A percentile compares a stretch with the other conserved stretches of the same genome.
Evolutionary conservation across 1,140 invertebrate species (phyloP).

Genomic region (Cylas formicarius): DNA sequence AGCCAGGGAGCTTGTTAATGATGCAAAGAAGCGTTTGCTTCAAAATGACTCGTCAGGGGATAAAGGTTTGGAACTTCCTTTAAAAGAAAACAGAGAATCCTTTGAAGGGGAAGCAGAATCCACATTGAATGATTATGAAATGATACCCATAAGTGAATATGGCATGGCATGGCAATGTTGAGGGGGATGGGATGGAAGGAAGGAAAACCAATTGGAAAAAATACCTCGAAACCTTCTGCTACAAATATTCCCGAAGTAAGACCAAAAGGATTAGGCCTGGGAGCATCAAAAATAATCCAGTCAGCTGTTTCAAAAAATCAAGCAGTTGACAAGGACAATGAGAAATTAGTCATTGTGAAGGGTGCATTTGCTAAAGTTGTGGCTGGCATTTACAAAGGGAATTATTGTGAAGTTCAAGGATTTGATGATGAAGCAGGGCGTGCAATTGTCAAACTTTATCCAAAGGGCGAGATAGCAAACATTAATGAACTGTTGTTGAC

Average conservation of each 20-base stretch:
- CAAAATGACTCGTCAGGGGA: constrained; percentile 12
- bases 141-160: constrained; percentile 79
- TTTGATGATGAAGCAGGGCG: constrained; percentile 79
- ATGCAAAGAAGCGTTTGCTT: constrained; percentile 37
- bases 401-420: constrained; percentile 76
- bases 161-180: constrained; percentile 86
- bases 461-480: constrained; percentile 60
- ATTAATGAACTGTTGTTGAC: constrained; percentile 71
- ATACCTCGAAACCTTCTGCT: constrained; percentile 47
- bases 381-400: constrained; percentile 62
- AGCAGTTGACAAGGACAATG: constrained; percentile 43
- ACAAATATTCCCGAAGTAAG: constrained; percentile 50
- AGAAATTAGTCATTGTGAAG: constrained; percentile 46
- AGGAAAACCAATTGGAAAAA: constrained; percentile 60
- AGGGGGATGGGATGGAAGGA: constrained; percentile 92
- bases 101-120: constrained; percentile 45
- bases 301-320: constrained; percentile 44
- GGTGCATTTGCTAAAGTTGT: constrained; percentile 65
- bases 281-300: constrained; percentile 66
- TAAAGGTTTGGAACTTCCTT: constrained; percentile 27
- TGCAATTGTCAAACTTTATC: constrained; percentile 69
- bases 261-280: constrained; percentile 87
- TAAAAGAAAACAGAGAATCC: constrained; percentile 20
- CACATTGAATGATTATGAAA: constrained; percentile 82
- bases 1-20: constrained; percentile 41